phyloP scores from a whole-genome alignment of 2,113 vertebrate genomes.

The Sturnus vulgaris region DNA sequence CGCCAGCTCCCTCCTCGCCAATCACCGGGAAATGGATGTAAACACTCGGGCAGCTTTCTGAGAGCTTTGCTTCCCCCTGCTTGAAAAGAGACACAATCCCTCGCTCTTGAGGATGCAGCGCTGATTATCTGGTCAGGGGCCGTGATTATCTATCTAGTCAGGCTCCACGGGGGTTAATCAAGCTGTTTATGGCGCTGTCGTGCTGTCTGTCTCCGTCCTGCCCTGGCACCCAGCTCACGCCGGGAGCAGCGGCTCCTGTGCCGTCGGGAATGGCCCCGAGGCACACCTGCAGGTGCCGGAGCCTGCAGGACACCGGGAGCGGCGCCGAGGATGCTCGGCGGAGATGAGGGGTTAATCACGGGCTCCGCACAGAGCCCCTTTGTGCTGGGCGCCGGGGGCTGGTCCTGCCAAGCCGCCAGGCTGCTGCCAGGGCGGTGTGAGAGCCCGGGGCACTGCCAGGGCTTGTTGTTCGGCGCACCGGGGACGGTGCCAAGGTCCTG shows the following conservation, averaged over 20 bases:
- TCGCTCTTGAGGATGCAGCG: not conserved
- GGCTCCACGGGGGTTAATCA: not conserved
- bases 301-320: not conserved
- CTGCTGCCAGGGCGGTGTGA: not conserved
- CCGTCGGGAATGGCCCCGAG: rapidly evolving
- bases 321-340: not conserved
- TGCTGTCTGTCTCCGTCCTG: not conserved
- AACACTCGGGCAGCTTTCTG: not conserved
- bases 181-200: not conserved
- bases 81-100: not conserved
- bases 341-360: rapidly evolving
- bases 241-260: not conserved
- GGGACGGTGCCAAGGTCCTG: not conserved
- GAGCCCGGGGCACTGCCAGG: not conserved
- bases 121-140: not conserved
- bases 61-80: not conserved
- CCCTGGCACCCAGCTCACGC: not conserved
- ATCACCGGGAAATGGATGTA: not conserved
- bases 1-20: not conserved
- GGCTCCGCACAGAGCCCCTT: not conserved
- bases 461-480: not conserved
- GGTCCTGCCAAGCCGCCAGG: not conserved
- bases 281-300: not conserved
- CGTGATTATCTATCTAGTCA: not conserved
- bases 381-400: rapidly evolving